Evolutionary conservation across 2,797 vertebrate genomes (phyloP), one percentile per base, ranked within the genome.

Genomic region (Psittacula echo): DNA sequence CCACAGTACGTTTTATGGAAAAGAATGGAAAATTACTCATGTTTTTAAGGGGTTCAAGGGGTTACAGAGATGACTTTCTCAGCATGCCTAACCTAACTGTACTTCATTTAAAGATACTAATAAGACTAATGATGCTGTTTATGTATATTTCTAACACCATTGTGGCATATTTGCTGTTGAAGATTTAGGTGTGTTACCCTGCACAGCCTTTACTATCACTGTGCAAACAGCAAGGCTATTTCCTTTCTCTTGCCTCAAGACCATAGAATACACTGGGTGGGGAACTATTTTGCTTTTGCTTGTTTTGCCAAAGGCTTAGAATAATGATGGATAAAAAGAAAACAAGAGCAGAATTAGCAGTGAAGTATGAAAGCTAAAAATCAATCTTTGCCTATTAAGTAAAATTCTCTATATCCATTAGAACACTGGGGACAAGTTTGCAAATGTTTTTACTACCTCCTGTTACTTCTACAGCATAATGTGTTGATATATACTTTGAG

Each of bases 1-100:
- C 86, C 85, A n/a, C 85, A 92, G 64, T 62, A 73, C 0, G 2
- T 65, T 94, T 95, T 32, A 60, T 4, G 39, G 51, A 84, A 80
- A 91, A 91, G 26, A 81, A 66, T 51, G n/a, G 88, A 88, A 96
- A 94, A 91, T 76, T 88, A 73, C 51, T 89, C 72, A 66, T 83
- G 21, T 20, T 80, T 90, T 73, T 47, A 91, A n/a, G 51, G 15
- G 9, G 11, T 92, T 80, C 81, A 82, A 87, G 90, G 85, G 13
- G 18, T 50, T 70, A 56, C 48, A 70, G 44, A 50, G 19, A 27
- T 24, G 27, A 11, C n/a, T 54, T 88, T 93, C 26, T 47, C 56
- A 44, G 45, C 65, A 42, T 45, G 65, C 32, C 21, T 73, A 85
- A 53, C n/a, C 14, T 84, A 54, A 50, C 23, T 74, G 37, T 8